Evolutionary conservation across 2,888 invertebrate genomes (phyloP), one percentile per base, ranked within the genome.

Genomic region (Orchesella flavescens): DNA sequence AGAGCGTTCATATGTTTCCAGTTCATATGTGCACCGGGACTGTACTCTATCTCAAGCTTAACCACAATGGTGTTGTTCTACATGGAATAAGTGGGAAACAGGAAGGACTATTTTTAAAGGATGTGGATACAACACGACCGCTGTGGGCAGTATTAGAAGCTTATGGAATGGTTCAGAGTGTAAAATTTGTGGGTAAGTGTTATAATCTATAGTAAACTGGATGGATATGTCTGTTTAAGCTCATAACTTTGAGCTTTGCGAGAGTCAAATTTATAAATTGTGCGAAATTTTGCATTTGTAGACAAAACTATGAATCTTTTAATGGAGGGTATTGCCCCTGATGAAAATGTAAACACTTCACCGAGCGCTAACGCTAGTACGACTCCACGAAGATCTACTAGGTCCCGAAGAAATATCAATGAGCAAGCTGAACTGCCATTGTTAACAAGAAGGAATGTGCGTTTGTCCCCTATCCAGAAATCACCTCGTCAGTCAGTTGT

Each of bases 101-200:
- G 13, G 69, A 71, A 43, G 75, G 78, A n/a, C n/a, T 84, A 1
- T 77, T 86, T 59, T 46, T 84, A 0, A 44, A 59, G 13, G 75
- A 72, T 34, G 71, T 85, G 0, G 24, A 66, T 53, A 53, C 69
- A 24, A 68, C 65, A n/a, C 17, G 49, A 1, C 65, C 23, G 12
- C 53, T 86, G 7, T 86, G 86, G 86, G 84, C 76, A 0, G 69
- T 82, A 5, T 17, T 85, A 0, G 86, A 86, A 72, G 78, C 83
- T 9, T 86, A 83, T 65, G 86, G 86, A 9, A 71, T 71, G n/a
- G 77, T 85, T 46, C 77, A 77, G 34, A 13, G 82, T 15, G 19
- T 86, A 0, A 61, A 74, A n/a, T 79, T 86, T 49, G 77, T 80
- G 7, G 65, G 86, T 86, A 73, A 72, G 84, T 78, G 55, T 0